Evolutionary conservation across 1,140 invertebrate genomes (phyloP).

Genomic region (Calliopsis andreniformis): DNA sequence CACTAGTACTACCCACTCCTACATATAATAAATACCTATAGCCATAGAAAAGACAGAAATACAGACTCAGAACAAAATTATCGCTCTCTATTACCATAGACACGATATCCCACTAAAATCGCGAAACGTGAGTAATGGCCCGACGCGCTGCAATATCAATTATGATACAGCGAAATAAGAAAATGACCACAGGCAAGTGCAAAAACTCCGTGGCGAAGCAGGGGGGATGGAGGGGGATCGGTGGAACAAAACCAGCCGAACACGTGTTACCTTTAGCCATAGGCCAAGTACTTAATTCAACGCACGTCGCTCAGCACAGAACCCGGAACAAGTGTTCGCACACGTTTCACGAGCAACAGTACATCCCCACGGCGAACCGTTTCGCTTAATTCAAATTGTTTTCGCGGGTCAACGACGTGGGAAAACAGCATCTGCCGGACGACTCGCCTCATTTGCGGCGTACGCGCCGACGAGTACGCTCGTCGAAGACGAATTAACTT

Average conservation of each 20-base stretch:
- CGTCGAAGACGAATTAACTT: not conserved
- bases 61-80: too few species aligned
- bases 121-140: too few species aligned
- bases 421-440: constrained; percentile 22
- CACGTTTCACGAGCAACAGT: constrained; percentile 48
- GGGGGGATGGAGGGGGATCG: not conserved
- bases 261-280: constrained; percentile 54
- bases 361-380: constrained; percentile 39
- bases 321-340: constrained; percentile 55
- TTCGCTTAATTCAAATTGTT: constrained; percentile 44
- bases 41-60: too few species aligned
- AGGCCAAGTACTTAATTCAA: constrained; percentile 45
- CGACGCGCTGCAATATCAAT: too few species aligned
- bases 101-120: too few species aligned
- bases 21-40: too few species aligned
- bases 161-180: too few species aligned
- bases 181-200: too few species aligned
- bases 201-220: too few species aligned
- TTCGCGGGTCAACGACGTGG: constrained; percentile 37
- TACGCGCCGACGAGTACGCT: not conserved
- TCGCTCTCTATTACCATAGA: too few species aligned
- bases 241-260: constrained; percentile 23
- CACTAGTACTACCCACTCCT: too few species aligned
- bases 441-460: not conserved
- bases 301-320: constrained; percentile 23